Evolutionary conservation across 1,140 invertebrate genomes (phyloP).

Genomic region (Drosophila dunni): DNA sequence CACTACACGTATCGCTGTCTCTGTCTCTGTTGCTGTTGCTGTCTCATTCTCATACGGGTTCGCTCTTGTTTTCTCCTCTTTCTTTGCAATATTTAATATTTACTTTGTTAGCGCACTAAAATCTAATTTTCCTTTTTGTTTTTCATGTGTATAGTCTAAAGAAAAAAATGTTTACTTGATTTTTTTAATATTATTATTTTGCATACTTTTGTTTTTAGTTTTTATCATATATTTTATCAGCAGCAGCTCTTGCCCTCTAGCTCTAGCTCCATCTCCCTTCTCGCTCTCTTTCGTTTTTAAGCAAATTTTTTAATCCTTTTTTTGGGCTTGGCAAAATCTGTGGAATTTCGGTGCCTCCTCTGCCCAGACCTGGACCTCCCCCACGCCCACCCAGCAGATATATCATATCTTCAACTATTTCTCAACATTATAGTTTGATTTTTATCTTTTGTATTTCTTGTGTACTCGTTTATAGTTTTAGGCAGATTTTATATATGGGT

Average conservation of each 20-base stretch:
- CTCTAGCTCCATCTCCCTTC: not conserved
- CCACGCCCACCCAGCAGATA: not conserved
- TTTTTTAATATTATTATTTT: constrained; percentile 5
- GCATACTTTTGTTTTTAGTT: constrained; percentile 6
- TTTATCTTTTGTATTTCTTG: not conserved
- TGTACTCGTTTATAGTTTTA: constrained; percentile 23
- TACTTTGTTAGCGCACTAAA: constrained; percentile 49
- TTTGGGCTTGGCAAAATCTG: constrained; percentile 26
- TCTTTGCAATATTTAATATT: constrained; percentile 55
- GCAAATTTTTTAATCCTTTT: constrained; percentile 2
- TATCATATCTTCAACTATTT: constrained; percentile 14
- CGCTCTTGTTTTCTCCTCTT: constrained; percentile 22
- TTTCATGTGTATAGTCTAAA: constrained; percentile 51
- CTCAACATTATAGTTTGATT: constrained; percentile 31
- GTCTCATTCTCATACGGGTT: constrained; percentile 6
- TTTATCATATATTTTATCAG: constrained; percentile 32
- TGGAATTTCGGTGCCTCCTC: constrained; percentile 30
- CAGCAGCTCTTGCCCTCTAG: constrained; percentile 7
- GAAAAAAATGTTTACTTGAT: constrained; percentile 55
- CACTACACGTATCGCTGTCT: constrained; percentile 3
- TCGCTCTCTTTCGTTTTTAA: constrained; percentile 9
- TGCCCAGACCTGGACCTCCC: not conserved
- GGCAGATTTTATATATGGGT: constrained; percentile 55
- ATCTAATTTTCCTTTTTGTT: constrained; percentile 53
- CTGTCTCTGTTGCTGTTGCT: constrained; percentile 7